Conservation (phyloP, 2,888 invertebrate genomes). For the Psylliodes chrysocephalus region DNA sequence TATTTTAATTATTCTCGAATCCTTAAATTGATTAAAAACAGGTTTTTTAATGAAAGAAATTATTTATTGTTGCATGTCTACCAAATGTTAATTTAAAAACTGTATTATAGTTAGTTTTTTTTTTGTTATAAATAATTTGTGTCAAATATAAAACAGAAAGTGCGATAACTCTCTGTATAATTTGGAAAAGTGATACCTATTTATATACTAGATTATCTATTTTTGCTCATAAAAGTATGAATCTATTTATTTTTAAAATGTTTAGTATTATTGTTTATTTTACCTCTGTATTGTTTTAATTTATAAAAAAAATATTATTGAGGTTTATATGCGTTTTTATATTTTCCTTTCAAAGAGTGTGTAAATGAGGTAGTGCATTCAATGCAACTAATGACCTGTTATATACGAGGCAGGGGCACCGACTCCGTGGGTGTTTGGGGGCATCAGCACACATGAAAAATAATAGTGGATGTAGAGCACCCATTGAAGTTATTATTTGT, state of each 20-base stretch:
- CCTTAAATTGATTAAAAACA: background rate
- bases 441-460: too few species aligned
- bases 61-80: background rate
- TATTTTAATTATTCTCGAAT: slow-evolving; percentile 8
- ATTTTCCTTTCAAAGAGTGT: too few species aligned
- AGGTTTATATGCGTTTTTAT: slow-evolving; percentile 15
- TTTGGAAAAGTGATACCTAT: slow-evolving; percentile 50
- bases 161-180: slow-evolving; percentile 36
- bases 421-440: too few species aligned
- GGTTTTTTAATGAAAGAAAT: background rate
- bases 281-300: slow-evolving; percentile 50
- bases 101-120: background rate
- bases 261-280: slow-evolving; percentile 49
- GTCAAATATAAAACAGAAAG: slow-evolving; percentile 28
- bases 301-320: slow-evolving; percentile 47
- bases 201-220: slow-evolving; percentile 47
- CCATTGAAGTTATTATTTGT: too few species aligned
- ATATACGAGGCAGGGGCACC: too few species aligned
- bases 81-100: background rate
- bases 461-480: too few species aligned
- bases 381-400: too few species aligned
- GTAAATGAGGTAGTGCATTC: too few species aligned
- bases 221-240: slow-evolving; percentile 54
- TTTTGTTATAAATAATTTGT: slow-evolving; percentile 18
- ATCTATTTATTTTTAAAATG: slow-evolving; percentile 53